Conservation (phyloP, 1,140 invertebrate genomes). For the Cyclina sinensis region DNA sequence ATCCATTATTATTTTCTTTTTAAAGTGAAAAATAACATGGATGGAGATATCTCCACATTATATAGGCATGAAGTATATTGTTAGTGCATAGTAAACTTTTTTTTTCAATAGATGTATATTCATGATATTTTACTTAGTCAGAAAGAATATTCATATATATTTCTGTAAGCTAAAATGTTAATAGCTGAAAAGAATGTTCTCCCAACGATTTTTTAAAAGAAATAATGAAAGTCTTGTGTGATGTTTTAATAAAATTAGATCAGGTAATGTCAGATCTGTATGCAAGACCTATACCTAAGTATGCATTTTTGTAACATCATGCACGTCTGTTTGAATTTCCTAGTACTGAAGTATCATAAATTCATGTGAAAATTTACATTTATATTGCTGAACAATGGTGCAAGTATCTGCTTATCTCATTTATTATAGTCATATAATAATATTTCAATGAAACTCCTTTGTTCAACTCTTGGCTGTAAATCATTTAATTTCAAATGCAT, state of each 20-base stretch:
- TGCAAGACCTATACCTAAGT: not conserved
- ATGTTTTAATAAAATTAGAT: not conserved
- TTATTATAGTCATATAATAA: constrained; percentile 37
- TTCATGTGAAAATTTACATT: not conserved
- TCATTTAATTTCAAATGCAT: constrained; percentile 6
- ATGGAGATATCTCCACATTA: too few relatives aligned
- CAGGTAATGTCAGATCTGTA: not conserved
- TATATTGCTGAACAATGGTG: constrained; percentile 17
- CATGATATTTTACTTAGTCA: too few relatives aligned
- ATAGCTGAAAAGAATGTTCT: too few relatives aligned
- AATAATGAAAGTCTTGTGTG: not conserved
- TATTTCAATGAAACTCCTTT: constrained; percentile 31
- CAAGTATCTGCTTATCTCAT: constrained; percentile 7
- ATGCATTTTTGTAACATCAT: constrained; percentile 9
- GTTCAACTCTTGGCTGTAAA: not conserved
- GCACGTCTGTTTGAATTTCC: constrained; percentile 19
- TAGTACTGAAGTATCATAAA: not conserved
- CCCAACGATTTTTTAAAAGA: too few relatives aligned
- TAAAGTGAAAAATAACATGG: too few relatives aligned
- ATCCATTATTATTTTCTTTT: too few relatives aligned
- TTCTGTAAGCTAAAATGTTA: too few relatives aligned
- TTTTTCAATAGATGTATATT: too few relatives aligned
- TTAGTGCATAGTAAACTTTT: too few relatives aligned
- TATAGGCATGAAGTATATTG: too few relatives aligned
- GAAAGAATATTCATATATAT: too few relatives aligned